These are phyloP conservation scores for Riptortus pedestris DNA, from an alignment of 1,140 invertebrate species.

Conservation along the genomic window DNA sequence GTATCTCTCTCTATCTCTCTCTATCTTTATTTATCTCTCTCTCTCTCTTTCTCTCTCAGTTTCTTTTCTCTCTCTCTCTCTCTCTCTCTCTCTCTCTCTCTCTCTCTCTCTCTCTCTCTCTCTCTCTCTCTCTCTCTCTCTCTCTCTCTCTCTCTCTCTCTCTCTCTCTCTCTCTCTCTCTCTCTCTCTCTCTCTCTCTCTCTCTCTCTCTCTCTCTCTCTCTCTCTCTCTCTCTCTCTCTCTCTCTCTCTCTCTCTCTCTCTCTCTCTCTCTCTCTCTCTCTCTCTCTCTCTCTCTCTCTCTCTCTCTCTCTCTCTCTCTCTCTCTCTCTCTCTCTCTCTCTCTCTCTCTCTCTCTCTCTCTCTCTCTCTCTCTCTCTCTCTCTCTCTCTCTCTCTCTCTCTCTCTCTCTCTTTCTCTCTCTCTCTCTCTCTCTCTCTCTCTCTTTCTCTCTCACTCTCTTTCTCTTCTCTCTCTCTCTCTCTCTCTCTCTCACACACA, in stretches of 20 bases:
- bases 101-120: slow-evolving; percentile 25
- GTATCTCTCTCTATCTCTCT: too few relatives aligned
- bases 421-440: slow-evolving; percentile 20
- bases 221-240: slow-evolving; percentile 28
- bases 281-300: slow-evolving; percentile 25
- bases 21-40: too few relatives aligned
- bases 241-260: slow-evolving; percentile 28
- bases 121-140: slow-evolving; percentile 28
- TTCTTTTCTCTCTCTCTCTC: too few relatives aligned
- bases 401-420: slow-evolving; percentile 24
- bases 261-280: slow-evolving; percentile 26
- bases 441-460: slow-evolving; percentile 18
- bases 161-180: slow-evolving; percentile 28
- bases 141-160: slow-evolving; percentile 27
- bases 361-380: slow-evolving; percentile 24
- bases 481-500: slow-evolving; percentile 17
- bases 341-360: slow-evolving; percentile 25
- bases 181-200: slow-evolving; percentile 28
- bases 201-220: slow-evolving; percentile 27
- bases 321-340: slow-evolving; percentile 24
- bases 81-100: slow-evolving; percentile 21
- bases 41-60: too few relatives aligned
- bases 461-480: slow-evolving; percentile 17
- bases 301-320: slow-evolving; percentile 23
- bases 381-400: slow-evolving; percentile 24